A percentile compares a stretch with the other conserved stretches of the same genome.
Evolutionary conservation across 2,797 vertebrate genomes (phyloP).

Genomic region (Spheniscus humboldti): DNA sequence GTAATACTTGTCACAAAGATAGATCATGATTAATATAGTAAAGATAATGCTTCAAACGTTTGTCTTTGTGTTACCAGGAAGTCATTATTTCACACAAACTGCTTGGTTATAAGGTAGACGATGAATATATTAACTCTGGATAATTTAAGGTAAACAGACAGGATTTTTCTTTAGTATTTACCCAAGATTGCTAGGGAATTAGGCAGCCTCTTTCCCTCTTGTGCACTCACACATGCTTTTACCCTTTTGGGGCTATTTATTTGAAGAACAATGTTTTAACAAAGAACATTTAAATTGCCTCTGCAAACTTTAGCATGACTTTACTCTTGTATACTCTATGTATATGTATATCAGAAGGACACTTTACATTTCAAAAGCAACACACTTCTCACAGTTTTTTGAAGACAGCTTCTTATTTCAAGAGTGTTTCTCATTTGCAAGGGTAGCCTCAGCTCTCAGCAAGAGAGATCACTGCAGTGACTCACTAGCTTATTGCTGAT

Average conservation of each 20-base stretch:
- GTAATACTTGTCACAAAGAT: background rate
- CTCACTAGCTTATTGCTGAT: slow-evolving; percentile 1
- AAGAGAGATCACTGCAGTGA: slow-evolving; percentile 11
- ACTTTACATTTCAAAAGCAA: slow-evolving; percentile 55
- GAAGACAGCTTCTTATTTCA: slow-evolving; percentile 9
- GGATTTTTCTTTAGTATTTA: background rate
- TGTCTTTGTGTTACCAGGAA: background rate
- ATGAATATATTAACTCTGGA: background rate
- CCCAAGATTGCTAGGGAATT: background rate
- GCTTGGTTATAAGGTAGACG: background rate
- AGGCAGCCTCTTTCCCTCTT: background rate
- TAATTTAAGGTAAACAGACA: background rate
- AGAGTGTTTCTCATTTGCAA: slow-evolving; percentile 23
- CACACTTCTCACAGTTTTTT: background rate
- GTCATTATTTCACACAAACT: background rate
- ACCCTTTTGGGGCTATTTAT: background rate
- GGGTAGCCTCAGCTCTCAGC: background rate
- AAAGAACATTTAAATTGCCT: slow-evolving; percentile 15
- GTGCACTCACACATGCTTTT: background rate
- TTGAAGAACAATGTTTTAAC: background rate
- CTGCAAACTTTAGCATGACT: background rate
- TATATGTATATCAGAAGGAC: slow-evolving; percentile 18
- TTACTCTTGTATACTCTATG: background rate
- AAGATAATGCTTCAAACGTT: background rate
- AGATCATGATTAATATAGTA: background rate